Conservation (phyloP, 2,113 vertebrate species). For the Caloenas nicobarica region DNA sequence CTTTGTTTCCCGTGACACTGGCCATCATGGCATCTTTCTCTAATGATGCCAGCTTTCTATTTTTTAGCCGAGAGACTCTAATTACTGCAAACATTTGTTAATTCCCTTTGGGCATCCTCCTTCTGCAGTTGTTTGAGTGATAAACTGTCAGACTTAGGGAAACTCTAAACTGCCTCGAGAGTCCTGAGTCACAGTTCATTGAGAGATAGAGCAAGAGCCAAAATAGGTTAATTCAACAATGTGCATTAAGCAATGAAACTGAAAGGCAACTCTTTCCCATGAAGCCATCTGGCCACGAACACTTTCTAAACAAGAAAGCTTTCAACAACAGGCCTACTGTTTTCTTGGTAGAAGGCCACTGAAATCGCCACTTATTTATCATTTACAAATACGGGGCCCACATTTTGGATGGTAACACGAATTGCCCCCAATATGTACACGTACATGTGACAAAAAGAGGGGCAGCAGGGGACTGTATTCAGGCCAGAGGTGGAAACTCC, state of each 20-base stretch:
- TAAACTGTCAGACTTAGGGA: background rate
- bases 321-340: slow-evolving; percentile 7
- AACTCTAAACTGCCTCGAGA: background rate
- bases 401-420: background rate
- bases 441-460: background rate
- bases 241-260: background rate
- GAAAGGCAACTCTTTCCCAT: background rate
- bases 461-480: background rate
- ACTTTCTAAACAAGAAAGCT: slow-evolving; percentile 7
- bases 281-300: background rate
- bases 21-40: background rate
- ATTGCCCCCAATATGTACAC: accelerated
- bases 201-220: background rate
- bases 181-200: background rate
- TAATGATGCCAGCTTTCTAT: background rate
- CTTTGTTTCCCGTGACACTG: background rate
- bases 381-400: background rate
- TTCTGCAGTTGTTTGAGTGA: background rate
- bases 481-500: background rate
- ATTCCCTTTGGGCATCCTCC: background rate
- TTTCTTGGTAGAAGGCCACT: background rate
- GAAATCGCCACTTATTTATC: background rate
- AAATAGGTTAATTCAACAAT: background rate
- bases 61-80: background rate
- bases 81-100: background rate